phyloP scores from a whole-genome alignment of 2,888 invertebrate genomes.

The Machimus rusticus region DNA sequence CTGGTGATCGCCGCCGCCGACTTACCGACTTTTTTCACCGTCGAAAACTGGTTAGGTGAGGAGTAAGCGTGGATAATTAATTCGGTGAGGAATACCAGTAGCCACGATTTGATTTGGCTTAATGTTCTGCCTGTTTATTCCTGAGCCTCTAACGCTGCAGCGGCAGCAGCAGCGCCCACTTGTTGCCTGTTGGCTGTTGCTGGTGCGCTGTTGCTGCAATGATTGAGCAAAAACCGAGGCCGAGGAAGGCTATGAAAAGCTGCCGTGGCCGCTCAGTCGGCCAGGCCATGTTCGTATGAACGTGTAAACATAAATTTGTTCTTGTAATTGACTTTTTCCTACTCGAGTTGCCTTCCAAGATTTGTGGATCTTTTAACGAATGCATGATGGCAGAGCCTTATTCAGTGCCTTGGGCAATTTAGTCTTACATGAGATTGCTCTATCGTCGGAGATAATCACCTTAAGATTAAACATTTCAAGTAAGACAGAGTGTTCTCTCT shows the following conservation, averaged over 20 bases:
- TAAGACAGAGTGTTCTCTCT: not conserved
- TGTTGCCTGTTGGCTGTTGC: not conserved
- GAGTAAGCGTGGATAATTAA: slow-evolving; percentile 48
- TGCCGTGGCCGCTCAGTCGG: not conserved
- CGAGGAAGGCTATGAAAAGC: slow-evolving; percentile 4
- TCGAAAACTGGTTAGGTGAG: slow-evolving; percentile 25
- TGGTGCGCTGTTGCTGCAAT: not conserved
- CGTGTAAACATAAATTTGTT: slow-evolving; percentile 40
- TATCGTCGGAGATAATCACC: slow-evolving; percentile 2
- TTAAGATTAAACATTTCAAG: slow-evolving; percentile 19
- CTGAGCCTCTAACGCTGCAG: not conserved
- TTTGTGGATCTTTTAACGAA: slow-evolving; percentile 1
- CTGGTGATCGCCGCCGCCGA: not conserved
- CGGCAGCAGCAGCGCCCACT: not conserved
- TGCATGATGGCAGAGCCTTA: slow-evolving; percentile 8
- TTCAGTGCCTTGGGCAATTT: not conserved
- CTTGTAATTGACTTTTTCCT: slow-evolving; percentile 37
- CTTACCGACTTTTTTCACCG: not conserved
- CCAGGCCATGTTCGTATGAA: slow-evolving; percentile 12
- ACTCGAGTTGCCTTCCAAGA: slow-evolving; percentile 1
- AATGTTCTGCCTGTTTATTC: slow-evolving; percentile 45
- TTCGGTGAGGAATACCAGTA: slow-evolving; percentile 52
- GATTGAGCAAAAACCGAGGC: slow-evolving; percentile 10
- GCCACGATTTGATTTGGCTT: slow-evolving; percentile 52
- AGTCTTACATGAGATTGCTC: slow-evolving; percentile 7